Percentiles rank a stretch among this genome's conserved stretches.
These are phyloP conservation scores for Sylvilagus floridanus DNA, from an alignment of 2,797 vertebrate species.

Conservation along the genomic window DNA sequence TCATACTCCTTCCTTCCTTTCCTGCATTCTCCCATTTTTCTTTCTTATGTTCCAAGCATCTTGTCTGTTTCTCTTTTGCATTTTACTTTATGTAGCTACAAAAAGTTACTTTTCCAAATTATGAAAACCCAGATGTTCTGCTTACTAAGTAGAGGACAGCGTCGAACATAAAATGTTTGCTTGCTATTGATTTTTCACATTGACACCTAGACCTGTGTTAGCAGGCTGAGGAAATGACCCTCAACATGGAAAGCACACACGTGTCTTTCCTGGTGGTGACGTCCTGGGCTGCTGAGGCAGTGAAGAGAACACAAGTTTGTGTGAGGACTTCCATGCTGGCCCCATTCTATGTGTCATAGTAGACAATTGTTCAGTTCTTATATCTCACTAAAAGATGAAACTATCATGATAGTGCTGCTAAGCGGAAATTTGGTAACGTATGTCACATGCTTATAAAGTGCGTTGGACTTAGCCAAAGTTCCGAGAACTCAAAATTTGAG, in stretches of 20 bases:
- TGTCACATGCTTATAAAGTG: neutral
- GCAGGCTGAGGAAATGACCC: neutral
- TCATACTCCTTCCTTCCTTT: rapidly evolving
- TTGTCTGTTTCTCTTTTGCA: neutral
- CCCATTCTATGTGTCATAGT: neutral
- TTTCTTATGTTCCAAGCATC: neutral
- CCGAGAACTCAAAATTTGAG: neutral
- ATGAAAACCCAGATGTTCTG: neutral
- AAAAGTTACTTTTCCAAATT: slow-evolving; percentile 1
- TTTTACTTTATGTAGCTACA: neutral
- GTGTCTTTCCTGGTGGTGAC: neutral
- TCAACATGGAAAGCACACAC: neutral
- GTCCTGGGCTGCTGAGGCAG: neutral
- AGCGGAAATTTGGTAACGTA: neutral
- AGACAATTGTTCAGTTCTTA: neutral
- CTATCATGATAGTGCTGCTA: neutral
- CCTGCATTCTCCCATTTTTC: neutral
- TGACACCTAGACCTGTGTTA: neutral
- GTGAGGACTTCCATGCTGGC: rapidly evolving
- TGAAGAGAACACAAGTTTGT: rapidly evolving
- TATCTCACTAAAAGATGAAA: neutral
- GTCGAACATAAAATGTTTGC: neutral
- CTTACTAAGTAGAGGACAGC: neutral
- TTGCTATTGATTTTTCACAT: neutral
- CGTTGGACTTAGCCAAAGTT: no score